Conservation (phyloP, 2,797 vertebrate species). For the Synaphobranchus kaupii region DNA sequence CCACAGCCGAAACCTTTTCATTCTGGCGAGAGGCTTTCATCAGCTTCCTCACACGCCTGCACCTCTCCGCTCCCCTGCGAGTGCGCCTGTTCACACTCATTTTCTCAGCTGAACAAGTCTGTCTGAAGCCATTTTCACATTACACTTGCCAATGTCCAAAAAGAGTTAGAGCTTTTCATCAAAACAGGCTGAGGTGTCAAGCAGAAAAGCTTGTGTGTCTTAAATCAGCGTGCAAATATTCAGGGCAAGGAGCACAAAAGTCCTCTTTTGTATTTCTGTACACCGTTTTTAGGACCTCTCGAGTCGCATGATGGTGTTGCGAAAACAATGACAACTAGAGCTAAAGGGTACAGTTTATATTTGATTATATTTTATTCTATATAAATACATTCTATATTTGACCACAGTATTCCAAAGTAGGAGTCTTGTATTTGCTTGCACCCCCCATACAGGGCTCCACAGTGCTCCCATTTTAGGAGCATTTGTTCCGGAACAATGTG, state of each 20-base stretch:
- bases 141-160: constrained; percentile 34
- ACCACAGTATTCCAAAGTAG: constrained; percentile 6
- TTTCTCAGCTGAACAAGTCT: constrained; percentile 1
- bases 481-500: too few relatives aligned
- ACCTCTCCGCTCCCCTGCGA: constrained; percentile 55
- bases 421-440: neutral
- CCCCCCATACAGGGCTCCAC: neutral
- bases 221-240: neutral
- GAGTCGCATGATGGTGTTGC: neutral
- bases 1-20: constrained; percentile 70
- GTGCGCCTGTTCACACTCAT: constrained; percentile 33
- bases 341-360: neutral
- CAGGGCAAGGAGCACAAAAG: neutral
- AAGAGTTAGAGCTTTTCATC: neutral
- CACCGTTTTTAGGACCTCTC: neutral
- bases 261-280: neutral
- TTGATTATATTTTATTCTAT: neutral
- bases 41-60: constrained; percentile 65
- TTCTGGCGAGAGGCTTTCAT: constrained; percentile 74
- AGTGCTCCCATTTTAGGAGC: too few relatives aligned
- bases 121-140: constrained; percentile 39
- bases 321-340: neutral
- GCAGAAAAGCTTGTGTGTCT: neutral
- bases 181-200: neutral
- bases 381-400: neutral